Evolutionary conservation across 2,113 vertebrate genomes (phyloP), one percentile per base, ranked within the genome.

Genomic region (Perca schrenkii): DNA sequence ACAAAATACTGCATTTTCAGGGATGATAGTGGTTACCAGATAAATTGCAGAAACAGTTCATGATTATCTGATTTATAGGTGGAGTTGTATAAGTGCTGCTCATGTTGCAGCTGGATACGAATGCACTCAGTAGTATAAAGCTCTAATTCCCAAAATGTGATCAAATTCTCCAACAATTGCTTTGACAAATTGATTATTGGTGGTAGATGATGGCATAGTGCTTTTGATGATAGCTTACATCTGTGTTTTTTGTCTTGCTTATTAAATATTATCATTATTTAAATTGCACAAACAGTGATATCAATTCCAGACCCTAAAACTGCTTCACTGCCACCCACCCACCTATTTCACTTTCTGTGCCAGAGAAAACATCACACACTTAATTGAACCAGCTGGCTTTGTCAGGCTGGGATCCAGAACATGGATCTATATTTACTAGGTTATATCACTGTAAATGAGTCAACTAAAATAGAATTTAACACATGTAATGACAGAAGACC

Each of bases 341-440:
- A 89, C 88, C 89, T 89, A 63, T 88, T 75, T 50, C 66, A 54
- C 79, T 79, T 15, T 65, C 43, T 60, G 79, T 83, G 89, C 87
- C 87, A 91, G 88, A 64, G 79, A 86, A 82, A 86, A 80, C 86
- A 86, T 86, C 83, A 53, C 89, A 89, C 90, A 56, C 86, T 90
- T 86, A 88, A 88, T 83, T 75, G 83, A 87, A 90, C 83, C 90
- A 89, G 90, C 90, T 91, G 90, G 85, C 87, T 90, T 82, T 69
- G 85, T 89, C 88, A 91, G 88, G 87, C 91, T 61, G 52, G 19
- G 19, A 62, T 88, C 90, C 91, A 91, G 83, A 86, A 85, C 78
- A 88, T 65, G 79, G 73, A 83, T 88, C 86, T 90, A 88, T 90
- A 88, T 91, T 92, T 91, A 84, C 86, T 15, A 60, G 77, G 76